Evolutionary conservation across 1,140 invertebrate genomes (phyloP).

Genomic region (Lanistes nyassanus): DNA sequence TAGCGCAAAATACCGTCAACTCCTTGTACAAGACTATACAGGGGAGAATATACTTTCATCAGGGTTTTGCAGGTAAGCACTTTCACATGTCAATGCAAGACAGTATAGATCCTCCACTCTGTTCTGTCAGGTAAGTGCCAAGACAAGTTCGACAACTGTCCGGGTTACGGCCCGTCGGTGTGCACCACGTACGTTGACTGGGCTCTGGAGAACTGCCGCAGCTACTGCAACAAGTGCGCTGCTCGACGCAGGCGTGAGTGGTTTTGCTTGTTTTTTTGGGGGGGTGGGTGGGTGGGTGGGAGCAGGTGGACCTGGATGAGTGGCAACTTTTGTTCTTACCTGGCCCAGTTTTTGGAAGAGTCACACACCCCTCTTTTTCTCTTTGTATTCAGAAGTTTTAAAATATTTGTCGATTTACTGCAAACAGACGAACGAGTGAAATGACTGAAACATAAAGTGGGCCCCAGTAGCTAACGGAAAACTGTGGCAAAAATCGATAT

Average conservation of each 20-base stretch:
- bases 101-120: background rate
- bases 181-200: constrained; percentile 20
- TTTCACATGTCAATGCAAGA: no score
- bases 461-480: no score
- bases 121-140: constrained; percentile 2
- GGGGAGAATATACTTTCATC: no score
- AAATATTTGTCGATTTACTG: no score
- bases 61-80: no score
- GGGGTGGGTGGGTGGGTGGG: no score
- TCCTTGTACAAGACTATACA: background rate
- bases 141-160: constrained; percentile 18
- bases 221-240: constrained; percentile 11
- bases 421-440: no score
- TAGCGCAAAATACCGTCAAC: background rate
- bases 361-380: background rate
- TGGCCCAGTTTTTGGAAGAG: background rate
- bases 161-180: constrained; percentile 13
- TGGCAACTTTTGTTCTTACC: no score
- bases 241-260: constrained; percentile 3
- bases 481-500: no score
- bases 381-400: background rate
- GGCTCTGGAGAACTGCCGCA: constrained; percentile 26
- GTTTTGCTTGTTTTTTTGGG: background rate
- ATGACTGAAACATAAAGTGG: no score
- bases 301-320: no score